Conservation (phyloP, 2,888 invertebrate genomes). For the Lepetodrilus schrolli region DNA sequence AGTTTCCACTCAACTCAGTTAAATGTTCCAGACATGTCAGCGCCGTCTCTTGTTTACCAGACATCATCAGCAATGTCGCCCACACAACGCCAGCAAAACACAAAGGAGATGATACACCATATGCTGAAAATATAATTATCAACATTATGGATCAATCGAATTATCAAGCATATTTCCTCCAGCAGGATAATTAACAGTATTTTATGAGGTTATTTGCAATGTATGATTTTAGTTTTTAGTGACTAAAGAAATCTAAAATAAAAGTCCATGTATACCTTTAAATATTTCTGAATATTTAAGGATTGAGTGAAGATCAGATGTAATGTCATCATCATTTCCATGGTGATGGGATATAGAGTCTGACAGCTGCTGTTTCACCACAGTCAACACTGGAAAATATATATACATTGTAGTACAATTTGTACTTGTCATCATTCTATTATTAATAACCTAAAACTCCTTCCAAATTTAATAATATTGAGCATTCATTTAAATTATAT, state of each 20-base stretch:
- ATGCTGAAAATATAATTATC: neutral
- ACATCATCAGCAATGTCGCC: neutral
- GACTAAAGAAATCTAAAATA: neutral
- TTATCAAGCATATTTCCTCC: neutral
- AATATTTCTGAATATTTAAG: neutral
- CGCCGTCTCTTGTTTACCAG: neutral
- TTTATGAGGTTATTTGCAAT: neutral
- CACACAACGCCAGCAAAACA: neutral
- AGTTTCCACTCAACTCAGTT: too few species aligned
- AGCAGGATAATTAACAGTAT: neutral
- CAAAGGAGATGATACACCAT: neutral
- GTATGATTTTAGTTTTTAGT: neutral
- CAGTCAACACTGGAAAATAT: too few species aligned
- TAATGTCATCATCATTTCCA: too few species aligned
- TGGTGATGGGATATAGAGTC: too few species aligned
- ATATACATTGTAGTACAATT: too few species aligned
- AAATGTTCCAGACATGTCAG: neutral
- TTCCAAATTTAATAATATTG: too few species aligned
- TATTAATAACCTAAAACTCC: too few species aligned
- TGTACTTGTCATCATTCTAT: too few species aligned
- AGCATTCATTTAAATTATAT: too few species aligned
- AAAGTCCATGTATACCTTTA: neutral
- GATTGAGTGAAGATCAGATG: too few species aligned
- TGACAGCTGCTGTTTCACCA: too few species aligned
- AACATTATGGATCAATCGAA: neutral